A percentile compares a stretch with the other conserved stretches of the same genome.
Conservation (phyloP, 2,888 invertebrate species). For the Smittia aterrima region DNA sequence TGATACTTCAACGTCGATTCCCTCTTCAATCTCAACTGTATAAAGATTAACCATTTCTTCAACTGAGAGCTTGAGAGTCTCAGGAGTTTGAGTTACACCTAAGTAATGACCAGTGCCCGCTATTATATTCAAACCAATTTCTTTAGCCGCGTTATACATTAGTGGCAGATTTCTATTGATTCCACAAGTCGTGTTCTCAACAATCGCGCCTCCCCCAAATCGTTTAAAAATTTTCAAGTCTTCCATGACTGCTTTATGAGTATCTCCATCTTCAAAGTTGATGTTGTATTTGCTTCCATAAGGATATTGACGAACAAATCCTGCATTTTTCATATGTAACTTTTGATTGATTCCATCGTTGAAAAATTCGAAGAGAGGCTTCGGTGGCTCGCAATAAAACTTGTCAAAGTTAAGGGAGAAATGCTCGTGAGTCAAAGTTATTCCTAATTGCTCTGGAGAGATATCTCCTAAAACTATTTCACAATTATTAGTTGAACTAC, state of each 20-base stretch:
- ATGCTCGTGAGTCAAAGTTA: conserved; percentile 74
- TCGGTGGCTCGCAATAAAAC: conserved; percentile 62
- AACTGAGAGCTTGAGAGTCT: conserved; percentile 54
- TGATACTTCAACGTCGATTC: conserved; percentile 50
- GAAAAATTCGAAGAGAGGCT: conserved; percentile 54
- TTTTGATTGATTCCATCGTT: conserved; percentile 15
- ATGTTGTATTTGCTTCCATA: conserved; percentile 69
- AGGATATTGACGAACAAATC: conserved; percentile 69
- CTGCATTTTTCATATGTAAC: conserved; percentile 58
- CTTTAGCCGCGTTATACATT: conserved; percentile 60
- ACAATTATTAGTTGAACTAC: not conserved
- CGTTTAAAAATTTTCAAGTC: conserved; percentile 66
- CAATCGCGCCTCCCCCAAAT: conserved; percentile 71
- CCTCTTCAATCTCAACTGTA: conserved; percentile 58
- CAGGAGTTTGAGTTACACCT: conserved; percentile 59
- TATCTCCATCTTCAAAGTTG: conserved; percentile 59
- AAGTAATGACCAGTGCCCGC: conserved; percentile 79
- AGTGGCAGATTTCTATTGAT: conserved; percentile 63
- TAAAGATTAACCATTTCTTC: conserved; percentile 69
- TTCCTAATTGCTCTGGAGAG: conserved; percentile 59
- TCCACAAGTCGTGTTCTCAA: conserved; percentile 75
- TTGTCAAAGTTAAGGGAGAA: conserved; percentile 64
- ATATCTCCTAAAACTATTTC: conserved; percentile 63
- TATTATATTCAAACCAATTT: conserved; percentile 68
- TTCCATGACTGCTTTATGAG: conserved; percentile 60